phyloP scores from a whole-genome alignment of 2,888 invertebrate species.

The Poecilus cupreus region DNA sequence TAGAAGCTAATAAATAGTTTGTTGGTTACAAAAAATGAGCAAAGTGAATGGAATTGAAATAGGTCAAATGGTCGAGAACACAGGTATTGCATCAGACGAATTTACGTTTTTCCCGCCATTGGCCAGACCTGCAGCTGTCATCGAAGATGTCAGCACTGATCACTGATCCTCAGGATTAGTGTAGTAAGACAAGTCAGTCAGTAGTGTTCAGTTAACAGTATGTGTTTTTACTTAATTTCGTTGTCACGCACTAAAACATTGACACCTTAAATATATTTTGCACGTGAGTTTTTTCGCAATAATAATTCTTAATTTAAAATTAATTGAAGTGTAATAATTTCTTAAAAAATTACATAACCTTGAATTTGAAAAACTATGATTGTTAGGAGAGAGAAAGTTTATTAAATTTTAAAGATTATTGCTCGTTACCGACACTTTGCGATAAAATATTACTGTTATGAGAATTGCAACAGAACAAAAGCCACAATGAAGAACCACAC shows the following conservation, averaged over 20 bases:
- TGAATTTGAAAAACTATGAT: constrained; percentile 53
- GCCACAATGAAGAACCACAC: constrained; percentile 46
- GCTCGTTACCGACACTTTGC: constrained; percentile 23
- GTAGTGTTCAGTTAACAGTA: constrained; percentile 47
- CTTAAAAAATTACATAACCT: constrained; percentile 51
- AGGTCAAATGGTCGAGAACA: background rate
- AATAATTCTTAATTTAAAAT: background rate
- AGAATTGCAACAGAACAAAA: background rate
- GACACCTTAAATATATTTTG: constrained; percentile 29
- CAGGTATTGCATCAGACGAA: constrained; percentile 39
- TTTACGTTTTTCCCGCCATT: constrained; percentile 34
- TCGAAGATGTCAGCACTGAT: constrained; percentile 50
- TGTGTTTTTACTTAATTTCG: constrained; percentile 51
- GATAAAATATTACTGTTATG: constrained; percentile 40
- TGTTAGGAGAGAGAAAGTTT: constrained; percentile 32
- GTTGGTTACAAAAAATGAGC: background rate
- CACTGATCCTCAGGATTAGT: constrained; percentile 22
- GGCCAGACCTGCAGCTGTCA: constrained; percentile 19
- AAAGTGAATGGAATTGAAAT: constrained; percentile 22
- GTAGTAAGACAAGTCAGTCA: background rate
- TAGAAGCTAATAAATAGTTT: background rate
- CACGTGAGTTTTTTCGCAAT: constrained; percentile 41
- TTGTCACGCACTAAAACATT: constrained; percentile 40
- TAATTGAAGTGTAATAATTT: background rate
- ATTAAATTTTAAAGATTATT: constrained; percentile 14